Percentiles rank a stretch among this genome's conserved stretches.
phyloP scores from a whole-genome alignment of 2,113 vertebrate species.

The Pseudorhombus dupliciocellatus region DNA sequence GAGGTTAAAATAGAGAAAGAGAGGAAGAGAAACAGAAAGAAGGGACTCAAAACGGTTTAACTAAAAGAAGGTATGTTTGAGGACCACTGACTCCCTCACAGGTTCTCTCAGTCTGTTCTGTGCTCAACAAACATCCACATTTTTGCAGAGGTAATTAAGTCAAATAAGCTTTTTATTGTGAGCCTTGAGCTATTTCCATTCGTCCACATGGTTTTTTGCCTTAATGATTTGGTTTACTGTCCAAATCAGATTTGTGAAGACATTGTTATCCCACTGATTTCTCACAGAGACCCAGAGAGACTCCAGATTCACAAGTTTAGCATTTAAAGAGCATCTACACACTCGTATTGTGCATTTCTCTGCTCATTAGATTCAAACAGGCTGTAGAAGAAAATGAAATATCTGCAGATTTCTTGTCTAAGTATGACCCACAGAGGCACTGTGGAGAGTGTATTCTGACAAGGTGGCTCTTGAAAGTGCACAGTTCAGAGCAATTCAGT shows the following conservation, averaged over 20 bases:
- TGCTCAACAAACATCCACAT: not conserved
- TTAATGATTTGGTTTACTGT: constrained; percentile 60
- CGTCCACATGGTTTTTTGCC: constrained; percentile 56
- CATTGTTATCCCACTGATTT: constrained; percentile 73
- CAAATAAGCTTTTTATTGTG: constrained; percentile 31
- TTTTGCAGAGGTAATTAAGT: not conserved
- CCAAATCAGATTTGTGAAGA: constrained; percentile 65
- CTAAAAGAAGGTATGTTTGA: not conserved
- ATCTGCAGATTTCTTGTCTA: not conserved
- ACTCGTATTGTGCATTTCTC: constrained; percentile 65
- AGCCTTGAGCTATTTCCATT: constrained; percentile 23
- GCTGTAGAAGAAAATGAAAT: constrained; percentile 14
- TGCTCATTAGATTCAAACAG: constrained; percentile 30
- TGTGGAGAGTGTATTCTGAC: not conserved
- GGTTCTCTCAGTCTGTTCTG: not conserved
- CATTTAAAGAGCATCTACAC: constrained; percentile 74
- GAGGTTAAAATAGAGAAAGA: constrained; percentile 67
- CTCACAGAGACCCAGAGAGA: constrained; percentile 68
- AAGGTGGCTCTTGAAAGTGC: too few relatives aligned
- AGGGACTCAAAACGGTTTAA: constrained; percentile 9
- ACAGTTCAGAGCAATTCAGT: too few relatives aligned
- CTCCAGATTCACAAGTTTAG: constrained; percentile 74
- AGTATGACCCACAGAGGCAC: not conserved
- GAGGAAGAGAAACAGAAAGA: constrained; percentile 46
- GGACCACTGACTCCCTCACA: not conserved